These are phyloP conservation scores for Otolemur garnettii DNA, from an alignment of 2,113 vertebrate species.

Conservation along the genomic window DNA sequence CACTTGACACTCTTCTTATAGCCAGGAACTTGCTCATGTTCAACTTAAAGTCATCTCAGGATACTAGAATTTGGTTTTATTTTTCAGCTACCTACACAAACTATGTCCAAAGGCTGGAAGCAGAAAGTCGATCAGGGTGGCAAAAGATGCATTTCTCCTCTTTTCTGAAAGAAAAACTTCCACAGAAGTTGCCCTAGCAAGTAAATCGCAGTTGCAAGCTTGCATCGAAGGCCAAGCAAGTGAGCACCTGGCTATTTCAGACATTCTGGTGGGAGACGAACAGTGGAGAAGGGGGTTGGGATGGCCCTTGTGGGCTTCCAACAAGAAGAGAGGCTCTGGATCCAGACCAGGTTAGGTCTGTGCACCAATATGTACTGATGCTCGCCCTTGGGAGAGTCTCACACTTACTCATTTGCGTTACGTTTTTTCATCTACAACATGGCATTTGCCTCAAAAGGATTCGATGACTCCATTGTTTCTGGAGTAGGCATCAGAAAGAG, in stretches of 20 bases:
- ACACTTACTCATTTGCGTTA: neutral
- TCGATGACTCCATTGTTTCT: neutral
- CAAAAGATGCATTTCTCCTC: conserved; percentile 34
- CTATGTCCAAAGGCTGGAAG: neutral
- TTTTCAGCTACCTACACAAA: conserved; percentile 13
- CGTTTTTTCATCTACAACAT: neutral
- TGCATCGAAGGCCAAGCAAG: neutral
- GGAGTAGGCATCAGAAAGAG: conserved; percentile 3
- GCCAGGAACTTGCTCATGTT: neutral
- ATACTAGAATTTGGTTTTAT: neutral
- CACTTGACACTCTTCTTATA: neutral
- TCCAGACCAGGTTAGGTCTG: neutral
- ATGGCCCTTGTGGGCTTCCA: neutral
- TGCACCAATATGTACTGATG: neutral
- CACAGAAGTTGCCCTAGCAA: neutral
- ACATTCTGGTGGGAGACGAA: neutral
- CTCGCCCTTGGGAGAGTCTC: neutral
- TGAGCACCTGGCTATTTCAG: neutral
- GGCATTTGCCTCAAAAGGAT: neutral
- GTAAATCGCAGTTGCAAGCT: neutral
- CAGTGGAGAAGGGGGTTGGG: neutral
- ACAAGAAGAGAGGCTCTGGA: neutral
- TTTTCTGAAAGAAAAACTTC: conserved; percentile 47
- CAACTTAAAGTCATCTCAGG: neutral
- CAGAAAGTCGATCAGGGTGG: neutral